These are phyloP conservation scores for Epinephelus coioides DNA, from an alignment of 2,797 vertebrate species.

Conservation along the genomic window DNA sequence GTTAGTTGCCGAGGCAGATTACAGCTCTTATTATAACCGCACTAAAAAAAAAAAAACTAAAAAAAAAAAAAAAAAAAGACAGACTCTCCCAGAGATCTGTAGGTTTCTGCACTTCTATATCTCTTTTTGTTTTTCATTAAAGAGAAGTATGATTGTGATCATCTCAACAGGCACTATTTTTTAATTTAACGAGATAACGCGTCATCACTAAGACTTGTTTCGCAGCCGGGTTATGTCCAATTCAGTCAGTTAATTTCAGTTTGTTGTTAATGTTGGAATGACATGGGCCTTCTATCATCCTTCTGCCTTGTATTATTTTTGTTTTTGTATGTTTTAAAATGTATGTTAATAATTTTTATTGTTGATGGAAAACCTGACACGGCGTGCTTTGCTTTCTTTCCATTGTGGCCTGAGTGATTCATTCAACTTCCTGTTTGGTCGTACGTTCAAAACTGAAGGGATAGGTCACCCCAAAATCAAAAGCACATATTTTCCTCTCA, in stretches of 20 bases:
- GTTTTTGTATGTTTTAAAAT: constrained; percentile 78
- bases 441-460: too few species aligned
- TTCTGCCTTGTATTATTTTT: constrained; percentile 73
- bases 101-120: constrained; percentile 49
- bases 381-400: constrained; percentile 36
- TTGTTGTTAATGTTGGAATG: constrained; percentile 61
- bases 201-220: constrained; percentile 3
- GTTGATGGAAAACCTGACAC: constrained; percentile 60
- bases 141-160: constrained; percentile 49
- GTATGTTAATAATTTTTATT: constrained; percentile 77
- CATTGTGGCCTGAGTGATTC: too few species aligned
- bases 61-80: constrained; percentile 17
- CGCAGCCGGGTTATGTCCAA: constrained; percentile 10
- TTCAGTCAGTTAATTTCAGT: constrained; percentile 32
- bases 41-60: constrained; percentile 15
- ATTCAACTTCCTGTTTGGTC: too few species aligned
- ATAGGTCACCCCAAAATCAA: too few species aligned
- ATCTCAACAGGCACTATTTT: constrained; percentile 53
- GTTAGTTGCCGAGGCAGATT: constrained; percentile 57
- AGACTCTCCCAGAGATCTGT: constrained; percentile 32
- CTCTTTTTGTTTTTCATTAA: constrained; percentile 41
- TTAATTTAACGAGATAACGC: constrained; percentile 2
- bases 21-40: constrained; percentile 41
- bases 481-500: too few species aligned
- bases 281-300: constrained; percentile 66